Percentiles rank a stretch among this genome's conserved stretches.
phyloP scores from a whole-genome alignment of 2,888 invertebrate genomes.

The Spicauda simplicius region DNA sequence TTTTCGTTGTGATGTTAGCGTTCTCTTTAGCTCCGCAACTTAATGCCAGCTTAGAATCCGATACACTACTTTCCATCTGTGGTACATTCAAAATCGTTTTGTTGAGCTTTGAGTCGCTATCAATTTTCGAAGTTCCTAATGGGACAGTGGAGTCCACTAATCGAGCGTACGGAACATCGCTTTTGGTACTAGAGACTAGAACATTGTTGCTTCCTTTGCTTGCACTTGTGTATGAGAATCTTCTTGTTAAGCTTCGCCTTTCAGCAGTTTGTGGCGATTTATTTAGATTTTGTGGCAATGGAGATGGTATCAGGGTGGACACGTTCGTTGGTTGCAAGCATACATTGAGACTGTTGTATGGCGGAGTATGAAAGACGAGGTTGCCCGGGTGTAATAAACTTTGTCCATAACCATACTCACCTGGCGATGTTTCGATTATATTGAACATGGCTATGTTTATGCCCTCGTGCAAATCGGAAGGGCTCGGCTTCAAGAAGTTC shows the following conservation, averaged over 20 bases:
- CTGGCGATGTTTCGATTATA: slow-evolving; percentile 88
- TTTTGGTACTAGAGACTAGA: slow-evolving; percentile 75
- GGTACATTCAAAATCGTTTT: slow-evolving; percentile 83
- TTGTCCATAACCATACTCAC: slow-evolving; percentile 97
- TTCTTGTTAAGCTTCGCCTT: slow-evolving; percentile 73
- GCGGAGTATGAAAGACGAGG: slow-evolving; percentile 95
- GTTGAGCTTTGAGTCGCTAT: slow-evolving; percentile 89
- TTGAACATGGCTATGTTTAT: slow-evolving; percentile 92
- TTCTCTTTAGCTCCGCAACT: slow-evolving; percentile 88
- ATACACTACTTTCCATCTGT: slow-evolving; percentile 91
- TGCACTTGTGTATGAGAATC: slow-evolving; percentile 79
- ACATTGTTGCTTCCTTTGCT: slow-evolving; percentile 75
- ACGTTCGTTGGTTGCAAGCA: slow-evolving; percentile 88
- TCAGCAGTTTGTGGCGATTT: slow-evolving; percentile 73
- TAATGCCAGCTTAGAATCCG: slow-evolving; percentile 93
- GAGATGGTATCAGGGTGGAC: slow-evolving; percentile 72
- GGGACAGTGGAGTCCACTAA: slow-evolving; percentile 88
- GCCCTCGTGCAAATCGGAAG: slow-evolving; percentile 92
- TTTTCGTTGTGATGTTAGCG: slow-evolving; percentile 61
- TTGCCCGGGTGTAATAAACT: slow-evolving; percentile 95
- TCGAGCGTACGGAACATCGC: slow-evolving; percentile 92
- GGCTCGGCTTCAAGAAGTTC: slow-evolving; percentile 94
- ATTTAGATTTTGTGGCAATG: slow-evolving; percentile 69
- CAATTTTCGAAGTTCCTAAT: slow-evolving; percentile 85
- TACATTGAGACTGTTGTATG: slow-evolving; percentile 92